Evolutionary conservation across 2,888 invertebrate species (phyloP), one percentile per base, ranked within the genome.

Genomic region (Seladonia tumulorum): DNA sequence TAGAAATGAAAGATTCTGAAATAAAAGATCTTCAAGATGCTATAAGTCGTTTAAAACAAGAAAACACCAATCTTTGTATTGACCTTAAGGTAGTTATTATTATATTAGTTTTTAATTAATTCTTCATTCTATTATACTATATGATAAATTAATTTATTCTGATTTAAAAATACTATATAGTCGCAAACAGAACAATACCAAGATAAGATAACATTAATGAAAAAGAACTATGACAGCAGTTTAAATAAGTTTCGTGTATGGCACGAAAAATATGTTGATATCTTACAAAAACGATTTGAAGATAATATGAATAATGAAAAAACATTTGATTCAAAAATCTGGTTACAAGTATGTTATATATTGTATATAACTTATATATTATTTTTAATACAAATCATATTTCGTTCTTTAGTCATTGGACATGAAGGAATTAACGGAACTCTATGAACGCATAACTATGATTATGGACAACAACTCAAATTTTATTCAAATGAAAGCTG

Each of bases 231-330:
- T 25, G 88, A 90, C 7, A 88, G 88, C 8, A 87, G 88, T 45
- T 72, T 91, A 29, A 90, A 88, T 57, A 85, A 84, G n/a, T 75
- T 91, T 53, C 88, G 79, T 60, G 90, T 90, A 42, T 88, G 89
- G 10, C 92, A 93, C 78, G 91, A 93, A 60, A 91, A 91, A 18
- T 92, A 91, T 79, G 87, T 93, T 8, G 91, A 88, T 60, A 89
- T 89, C 42, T 86, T 94, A 57, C 87, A 93, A 45, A 82, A 86
- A 8, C 89, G 91, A 76, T 93, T 92, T 76, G 89, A 89, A 35
- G 92, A 93, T 53, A 81, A 53, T 4, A 88, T 90, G 68, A 88
- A 84, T 45, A 83, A 79, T 57, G 86, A 86, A 76, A 86, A 83
- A 53, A 81, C 76, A n/a, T 93, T 92, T 47, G 90, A 92, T 74